phyloP scores from a whole-genome alignment of 2,797 vertebrate genomes.

The Propithecus deckenii region DNA sequence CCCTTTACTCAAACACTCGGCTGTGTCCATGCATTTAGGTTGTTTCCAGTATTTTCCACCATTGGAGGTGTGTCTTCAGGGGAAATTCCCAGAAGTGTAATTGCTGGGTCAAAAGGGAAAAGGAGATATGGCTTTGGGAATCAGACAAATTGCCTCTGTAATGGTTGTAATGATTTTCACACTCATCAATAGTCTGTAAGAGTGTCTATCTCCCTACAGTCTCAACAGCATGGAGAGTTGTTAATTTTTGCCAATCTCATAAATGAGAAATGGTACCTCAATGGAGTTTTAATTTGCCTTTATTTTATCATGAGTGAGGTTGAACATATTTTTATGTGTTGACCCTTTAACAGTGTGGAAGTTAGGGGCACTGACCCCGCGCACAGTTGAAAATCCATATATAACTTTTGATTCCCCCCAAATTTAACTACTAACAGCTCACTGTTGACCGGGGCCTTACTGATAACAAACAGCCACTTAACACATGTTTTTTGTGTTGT shows the following conservation, averaged over 20 bases:
- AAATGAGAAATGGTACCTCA: background rate
- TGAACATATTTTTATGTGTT: background rate
- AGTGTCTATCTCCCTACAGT: background rate
- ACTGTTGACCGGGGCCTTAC: background rate
- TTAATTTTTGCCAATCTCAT: background rate
- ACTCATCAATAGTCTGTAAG: background rate
- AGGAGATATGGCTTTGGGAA: background rate
- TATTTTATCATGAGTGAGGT: background rate
- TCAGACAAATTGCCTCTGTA: background rate
- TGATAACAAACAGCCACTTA: background rate
- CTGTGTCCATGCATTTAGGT: background rate
- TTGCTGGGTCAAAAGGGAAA: background rate
- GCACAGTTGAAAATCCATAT: background rate
- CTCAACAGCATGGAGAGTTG: background rate
- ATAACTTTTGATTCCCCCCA: background rate
- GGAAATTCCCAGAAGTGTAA: background rate
- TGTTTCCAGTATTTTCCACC: background rate
- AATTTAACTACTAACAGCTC: background rate
- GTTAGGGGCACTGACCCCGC: background rate
- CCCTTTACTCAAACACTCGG: background rate
- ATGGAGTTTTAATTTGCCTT: background rate
- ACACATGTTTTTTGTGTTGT: background rate
- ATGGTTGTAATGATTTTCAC: background rate
- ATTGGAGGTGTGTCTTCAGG: background rate
- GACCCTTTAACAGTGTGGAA: background rate